phyloP scores from a whole-genome alignment of 2,797 vertebrate species.

The Sebastes trivittatus region DNA sequence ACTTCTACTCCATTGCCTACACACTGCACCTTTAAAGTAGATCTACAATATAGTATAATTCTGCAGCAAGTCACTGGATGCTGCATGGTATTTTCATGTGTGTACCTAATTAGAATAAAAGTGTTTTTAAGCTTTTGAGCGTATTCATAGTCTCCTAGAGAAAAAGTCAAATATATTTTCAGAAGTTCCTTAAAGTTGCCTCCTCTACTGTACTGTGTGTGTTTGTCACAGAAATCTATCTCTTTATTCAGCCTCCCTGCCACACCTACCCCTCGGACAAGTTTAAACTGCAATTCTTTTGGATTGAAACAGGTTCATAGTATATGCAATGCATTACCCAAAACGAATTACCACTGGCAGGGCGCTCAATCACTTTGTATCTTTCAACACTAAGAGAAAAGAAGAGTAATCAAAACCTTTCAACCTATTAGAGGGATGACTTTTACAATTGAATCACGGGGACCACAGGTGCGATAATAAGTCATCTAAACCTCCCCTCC shows the following conservation, averaged over 20 bases:
- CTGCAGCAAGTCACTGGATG: neutral
- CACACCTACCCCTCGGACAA: slow-evolving; percentile 89
- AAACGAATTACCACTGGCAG: slow-evolving; percentile 99
- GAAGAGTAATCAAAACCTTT: slow-evolving; percentile 99
- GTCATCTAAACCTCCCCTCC: slow-evolving; percentile 96
- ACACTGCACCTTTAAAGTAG: neutral
- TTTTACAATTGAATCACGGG: slow-evolving; percentile 99
- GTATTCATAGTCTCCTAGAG: neutral
- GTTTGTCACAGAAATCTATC: slow-evolving; percentile 67
- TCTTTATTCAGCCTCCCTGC: slow-evolving; percentile 56
- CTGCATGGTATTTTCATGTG: neutral
- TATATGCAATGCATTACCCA: slow-evolving; percentile 97
- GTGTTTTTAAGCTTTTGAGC: slow-evolving; percentile 15
- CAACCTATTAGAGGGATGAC: slow-evolving; percentile 99
- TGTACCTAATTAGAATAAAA: neutral
- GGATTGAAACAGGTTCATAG: slow-evolving; percentile 95
- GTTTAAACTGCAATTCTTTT: slow-evolving; percentile 95
- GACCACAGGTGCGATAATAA: slow-evolving; percentile 99
- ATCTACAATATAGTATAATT: neutral
- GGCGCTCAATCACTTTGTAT: slow-evolving; percentile 97
- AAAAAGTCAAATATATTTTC: neutral
- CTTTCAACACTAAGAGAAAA: slow-evolving; percentile 98
- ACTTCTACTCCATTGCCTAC: no score
- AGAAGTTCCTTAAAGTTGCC: slow-evolving; percentile 2
- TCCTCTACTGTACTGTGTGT: slow-evolving; percentile 42